phyloP scores from a whole-genome alignment of 2,888 invertebrate genomes.

The Opisthograptis luteolata region DNA sequence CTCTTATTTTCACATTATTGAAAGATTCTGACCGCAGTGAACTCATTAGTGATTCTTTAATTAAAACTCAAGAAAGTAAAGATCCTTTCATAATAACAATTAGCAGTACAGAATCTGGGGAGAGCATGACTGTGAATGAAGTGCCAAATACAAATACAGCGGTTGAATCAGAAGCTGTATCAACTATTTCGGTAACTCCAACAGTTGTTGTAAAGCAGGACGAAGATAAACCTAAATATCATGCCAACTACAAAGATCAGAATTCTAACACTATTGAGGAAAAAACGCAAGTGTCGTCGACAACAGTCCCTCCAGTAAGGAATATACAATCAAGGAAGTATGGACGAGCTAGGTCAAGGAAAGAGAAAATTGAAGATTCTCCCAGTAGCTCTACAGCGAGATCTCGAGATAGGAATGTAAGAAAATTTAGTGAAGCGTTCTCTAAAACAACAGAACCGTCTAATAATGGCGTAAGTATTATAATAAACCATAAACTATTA shows the following conservation, averaged over 20 bases:
- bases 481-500: not conserved
- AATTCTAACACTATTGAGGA: conserved; percentile 43
- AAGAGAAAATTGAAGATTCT: conserved; percentile 47
- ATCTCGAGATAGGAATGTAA: conserved; percentile 55
- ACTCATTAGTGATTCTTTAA: conserved; percentile 32
- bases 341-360: conserved; percentile 47
- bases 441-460: conserved; percentile 72
- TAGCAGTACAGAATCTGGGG: conserved; percentile 67
- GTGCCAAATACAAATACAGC: conserved; percentile 48
- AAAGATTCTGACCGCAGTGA: conserved; percentile 51
- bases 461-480: conserved; percentile 73
- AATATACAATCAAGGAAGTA: conserved; percentile 71
- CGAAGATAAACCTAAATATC: conserved; percentile 63
- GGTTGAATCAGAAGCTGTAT: conserved; percentile 55
- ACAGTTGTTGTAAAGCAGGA: conserved; percentile 46
- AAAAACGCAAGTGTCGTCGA: conserved; percentile 50
- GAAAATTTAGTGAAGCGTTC: conserved; percentile 68
- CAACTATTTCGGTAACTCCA: conserved; percentile 45
- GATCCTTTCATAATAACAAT: conserved; percentile 64
- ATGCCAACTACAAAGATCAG: conserved; percentile 67
- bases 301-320: conserved; percentile 59
- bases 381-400: conserved; percentile 50
- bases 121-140: conserved; percentile 59
- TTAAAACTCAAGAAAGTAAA: conserved; percentile 43
- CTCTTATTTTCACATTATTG: conserved; percentile 63